phyloP scores from a whole-genome alignment of 2,888 invertebrate genomes.

The Nezara viridula region DNA sequence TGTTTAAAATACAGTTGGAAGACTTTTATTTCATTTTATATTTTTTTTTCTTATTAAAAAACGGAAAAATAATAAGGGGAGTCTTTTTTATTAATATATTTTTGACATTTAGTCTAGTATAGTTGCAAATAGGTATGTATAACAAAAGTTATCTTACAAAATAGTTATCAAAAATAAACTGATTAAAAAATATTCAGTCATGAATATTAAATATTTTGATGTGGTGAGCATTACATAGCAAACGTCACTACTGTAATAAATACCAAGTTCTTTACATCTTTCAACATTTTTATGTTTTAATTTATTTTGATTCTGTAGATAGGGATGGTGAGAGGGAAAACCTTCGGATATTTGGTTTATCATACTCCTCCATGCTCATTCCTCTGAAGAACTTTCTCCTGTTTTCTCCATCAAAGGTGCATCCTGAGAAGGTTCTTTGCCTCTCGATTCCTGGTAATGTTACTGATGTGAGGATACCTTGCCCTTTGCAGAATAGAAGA shows the following conservation, averaged over 20 bases:
- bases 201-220: background rate
- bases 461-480: conserved; percentile 85
- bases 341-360: conserved; percentile 83
- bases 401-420: conserved; percentile 71
- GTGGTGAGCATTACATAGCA: conserved; percentile 12
- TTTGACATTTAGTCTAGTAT: background rate
- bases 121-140: background rate
- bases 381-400: conserved; percentile 72
- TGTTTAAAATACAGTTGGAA: background rate
- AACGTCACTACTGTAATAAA: background rate
- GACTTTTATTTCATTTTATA: background rate
- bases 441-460: conserved; percentile 86
- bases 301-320: conserved; percentile 45
- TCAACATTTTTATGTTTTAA: background rate
- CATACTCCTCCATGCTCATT: conserved; percentile 88
- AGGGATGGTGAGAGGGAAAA: conserved; percentile 73
- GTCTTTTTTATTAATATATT: background rate
- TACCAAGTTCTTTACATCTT: background rate
- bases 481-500: conserved; percentile 89
- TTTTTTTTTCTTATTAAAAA: no score
- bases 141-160: background rate
- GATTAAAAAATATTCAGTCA: background rate
- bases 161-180: conserved; percentile 2
- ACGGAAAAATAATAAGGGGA: no score
- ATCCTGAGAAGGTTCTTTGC: conserved; percentile 75